Evolutionary conservation across 2,888 invertebrate species (phyloP).

Genomic region (Dysmachus trigonus): DNA sequence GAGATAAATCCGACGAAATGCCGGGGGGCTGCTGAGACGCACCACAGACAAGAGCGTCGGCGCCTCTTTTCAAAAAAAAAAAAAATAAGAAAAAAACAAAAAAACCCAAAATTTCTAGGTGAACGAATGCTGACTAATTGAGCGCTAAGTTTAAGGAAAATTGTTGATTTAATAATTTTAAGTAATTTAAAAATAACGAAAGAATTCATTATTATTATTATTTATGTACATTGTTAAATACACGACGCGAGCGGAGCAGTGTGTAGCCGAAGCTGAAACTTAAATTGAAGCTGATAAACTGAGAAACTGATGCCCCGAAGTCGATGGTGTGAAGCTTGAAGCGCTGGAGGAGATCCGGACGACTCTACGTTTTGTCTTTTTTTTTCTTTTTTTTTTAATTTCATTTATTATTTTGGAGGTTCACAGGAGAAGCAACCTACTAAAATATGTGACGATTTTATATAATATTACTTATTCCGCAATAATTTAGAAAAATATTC

Average conservation of each 20-base stretch:
- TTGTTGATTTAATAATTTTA: conserved; percentile 13
- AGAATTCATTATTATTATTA: background rate
- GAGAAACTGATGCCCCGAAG: too few relatives aligned
- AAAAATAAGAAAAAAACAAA: background rate
- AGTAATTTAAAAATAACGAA: conserved; percentile 12
- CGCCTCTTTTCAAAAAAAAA: background rate
- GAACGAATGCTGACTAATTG: background rate
- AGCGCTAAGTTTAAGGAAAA: background rate
- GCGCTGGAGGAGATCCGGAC: background rate
- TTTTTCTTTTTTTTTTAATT: background rate
- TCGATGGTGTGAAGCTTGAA: too few relatives aligned
- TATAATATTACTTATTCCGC: conserved; percentile 28
- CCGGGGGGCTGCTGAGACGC: background rate
- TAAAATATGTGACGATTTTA: conserved; percentile 28
- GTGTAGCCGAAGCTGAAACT: background rate
- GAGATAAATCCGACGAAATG: background rate
- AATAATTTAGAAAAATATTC: conserved; percentile 1
- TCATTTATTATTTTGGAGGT: background rate
- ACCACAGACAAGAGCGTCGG: background rate
- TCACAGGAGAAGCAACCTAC: background rate
- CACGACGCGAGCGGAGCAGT: background rate
- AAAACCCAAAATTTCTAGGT: background rate
- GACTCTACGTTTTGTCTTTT: background rate
- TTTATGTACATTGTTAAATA: background rate
- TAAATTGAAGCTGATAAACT: too few relatives aligned